Evolutionary conservation across 2,113 vertebrate species (phyloP).

Genomic region (Datnioides undecimradiatus): DNA sequence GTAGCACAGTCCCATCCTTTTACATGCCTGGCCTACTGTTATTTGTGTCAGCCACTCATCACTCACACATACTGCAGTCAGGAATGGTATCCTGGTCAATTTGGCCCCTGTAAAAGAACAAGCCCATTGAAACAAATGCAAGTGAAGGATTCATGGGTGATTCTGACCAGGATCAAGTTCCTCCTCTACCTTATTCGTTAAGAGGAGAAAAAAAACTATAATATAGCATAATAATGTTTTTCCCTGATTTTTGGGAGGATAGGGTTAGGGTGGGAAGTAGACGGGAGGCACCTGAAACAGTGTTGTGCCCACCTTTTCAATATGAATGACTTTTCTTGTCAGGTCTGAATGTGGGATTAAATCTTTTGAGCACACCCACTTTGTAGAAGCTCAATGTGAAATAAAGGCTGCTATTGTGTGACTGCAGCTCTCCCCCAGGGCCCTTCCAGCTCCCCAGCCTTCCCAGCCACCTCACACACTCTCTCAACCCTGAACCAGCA

Average conservation of each 20-base stretch:
- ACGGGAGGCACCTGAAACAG: conserved; percentile 76
- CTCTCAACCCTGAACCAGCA: conserved; percentile 69
- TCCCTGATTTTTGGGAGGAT: conserved; percentile 16
- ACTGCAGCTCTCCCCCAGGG: conserved; percentile 54
- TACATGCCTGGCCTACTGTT: conserved; percentile 60
- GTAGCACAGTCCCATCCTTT: conserved; percentile 65
- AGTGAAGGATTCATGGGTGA: conserved; percentile 52
- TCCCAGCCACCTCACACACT: conserved; percentile 70
- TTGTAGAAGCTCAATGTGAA: conserved; percentile 81
- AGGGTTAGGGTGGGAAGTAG: conserved; percentile 28
- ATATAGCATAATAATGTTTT: conserved; percentile 52
- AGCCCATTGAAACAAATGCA: conserved; percentile 29
- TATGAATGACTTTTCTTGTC: conserved; percentile 80
- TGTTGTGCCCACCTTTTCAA: conserved; percentile 79
- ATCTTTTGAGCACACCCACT: conserved; percentile 80
- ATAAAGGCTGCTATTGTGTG: conserved; percentile 83
- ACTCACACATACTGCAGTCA: conserved; percentile 57
- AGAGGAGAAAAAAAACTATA: conserved; percentile 31
- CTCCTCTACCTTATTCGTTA: conserved; percentile 36
- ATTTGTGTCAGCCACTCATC: conserved; percentile 63
- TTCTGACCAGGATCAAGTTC: conserved; percentile 70
- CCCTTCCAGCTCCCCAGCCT: conserved; percentile 47
- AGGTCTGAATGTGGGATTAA: conserved; percentile 83
- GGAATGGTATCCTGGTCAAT: conserved; percentile 62
- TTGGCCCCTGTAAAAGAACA: conserved; percentile 42